Conservation (phyloP, 2,113 vertebrate species). For the Festucalex cinctus region DNA sequence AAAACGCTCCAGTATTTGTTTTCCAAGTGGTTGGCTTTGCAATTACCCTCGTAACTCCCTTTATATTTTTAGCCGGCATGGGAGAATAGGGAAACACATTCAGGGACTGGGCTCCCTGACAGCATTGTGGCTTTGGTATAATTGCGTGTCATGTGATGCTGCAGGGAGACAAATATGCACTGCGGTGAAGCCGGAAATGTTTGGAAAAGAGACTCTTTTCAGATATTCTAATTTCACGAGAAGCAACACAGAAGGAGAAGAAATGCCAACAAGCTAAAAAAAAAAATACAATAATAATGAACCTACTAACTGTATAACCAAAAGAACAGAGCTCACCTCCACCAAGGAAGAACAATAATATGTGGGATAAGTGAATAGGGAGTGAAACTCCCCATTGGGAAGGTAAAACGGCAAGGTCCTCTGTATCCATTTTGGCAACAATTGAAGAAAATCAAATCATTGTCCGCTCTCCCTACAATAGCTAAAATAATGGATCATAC, state of each 20-base stretch:
- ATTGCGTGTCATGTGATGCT: constrained; percentile 53
- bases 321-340: background rate
- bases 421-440: no score
- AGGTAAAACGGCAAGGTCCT: no score
- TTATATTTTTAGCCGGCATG: constrained; percentile 57
- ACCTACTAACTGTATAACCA: background rate
- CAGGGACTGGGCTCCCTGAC: constrained; percentile 43
- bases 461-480: no score
- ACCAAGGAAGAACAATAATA: background rate
- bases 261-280: background rate
- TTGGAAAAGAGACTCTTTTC: background rate
- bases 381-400: no score
- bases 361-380: background rate
- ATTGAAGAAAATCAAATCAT: no score
- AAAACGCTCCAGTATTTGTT: constrained; percentile 39
- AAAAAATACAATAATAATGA: background rate
- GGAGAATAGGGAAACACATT: constrained; percentile 60
- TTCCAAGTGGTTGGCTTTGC: constrained; percentile 64
- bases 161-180: constrained; percentile 37
- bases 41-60: constrained; percentile 63
- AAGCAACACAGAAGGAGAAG: background rate
- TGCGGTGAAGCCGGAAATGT: background rate
- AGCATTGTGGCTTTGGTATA: constrained; percentile 49
- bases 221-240: background rate
- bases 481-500: background rate